Conservation (phyloP, 2,888 invertebrate species). For the Lampropteryx suffumata region DNA sequence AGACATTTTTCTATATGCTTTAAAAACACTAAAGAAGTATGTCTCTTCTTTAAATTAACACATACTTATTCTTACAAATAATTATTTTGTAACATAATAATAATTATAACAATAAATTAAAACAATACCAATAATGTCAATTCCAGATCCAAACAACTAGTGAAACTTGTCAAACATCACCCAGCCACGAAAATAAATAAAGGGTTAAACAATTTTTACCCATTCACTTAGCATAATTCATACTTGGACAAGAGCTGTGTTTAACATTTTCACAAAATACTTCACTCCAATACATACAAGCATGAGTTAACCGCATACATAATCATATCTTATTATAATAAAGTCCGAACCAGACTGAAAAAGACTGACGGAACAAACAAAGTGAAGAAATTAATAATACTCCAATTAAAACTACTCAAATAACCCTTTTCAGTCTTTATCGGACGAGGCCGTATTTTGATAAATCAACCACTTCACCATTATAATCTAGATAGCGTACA, state of each 20-base stretch:
- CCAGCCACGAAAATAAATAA: not conserved
- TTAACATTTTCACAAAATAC: not conserved
- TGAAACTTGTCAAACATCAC: constrained; percentile 1
- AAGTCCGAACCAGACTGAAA: constrained; percentile 21
- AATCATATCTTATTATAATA: constrained; percentile 11
- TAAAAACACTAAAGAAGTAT: too few species aligned
- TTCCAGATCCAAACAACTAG: constrained; percentile 13
- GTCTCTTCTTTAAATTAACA: too few species aligned
- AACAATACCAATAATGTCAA: constrained; percentile 14
- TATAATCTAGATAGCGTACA: not conserved
- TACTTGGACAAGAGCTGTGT: too few species aligned
- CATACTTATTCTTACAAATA: too few species aligned
- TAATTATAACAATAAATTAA: constrained; percentile 15
- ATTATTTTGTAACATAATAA: not conserved
- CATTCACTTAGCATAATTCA: too few species aligned
- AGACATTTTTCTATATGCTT: too few species aligned
- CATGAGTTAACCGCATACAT: constrained; percentile 6
- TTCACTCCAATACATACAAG: not conserved
- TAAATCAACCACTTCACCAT: not conserved
- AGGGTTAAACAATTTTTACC: too few species aligned
- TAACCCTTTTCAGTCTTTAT: constrained; percentile 22
- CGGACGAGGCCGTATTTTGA: constrained; percentile 18
- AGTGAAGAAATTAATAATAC: constrained; percentile 1
- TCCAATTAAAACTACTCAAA: constrained; percentile 14
- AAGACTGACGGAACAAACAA: constrained; percentile 8